phyloP scores from a whole-genome alignment of 2,797 vertebrate species.

The Sebastes flavidus region DNA sequence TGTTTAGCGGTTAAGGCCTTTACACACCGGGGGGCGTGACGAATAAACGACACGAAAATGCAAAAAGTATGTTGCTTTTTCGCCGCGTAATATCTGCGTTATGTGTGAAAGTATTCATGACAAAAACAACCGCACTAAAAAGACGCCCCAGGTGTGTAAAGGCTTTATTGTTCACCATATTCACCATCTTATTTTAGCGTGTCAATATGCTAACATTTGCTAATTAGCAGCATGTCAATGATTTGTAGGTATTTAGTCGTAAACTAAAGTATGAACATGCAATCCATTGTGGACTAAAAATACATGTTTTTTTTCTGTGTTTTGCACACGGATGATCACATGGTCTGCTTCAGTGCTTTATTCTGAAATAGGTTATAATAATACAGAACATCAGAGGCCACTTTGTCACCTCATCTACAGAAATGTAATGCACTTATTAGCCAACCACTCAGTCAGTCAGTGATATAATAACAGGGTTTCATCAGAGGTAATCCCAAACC shows the following conservation, averaged over 20 bases:
- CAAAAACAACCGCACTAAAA: too few species aligned
- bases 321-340: neutral
- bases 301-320: neutral
- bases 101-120: too few species aligned
- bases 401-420: neutral
- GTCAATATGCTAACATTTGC: too few species aligned
- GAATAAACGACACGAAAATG: too few species aligned
- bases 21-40: too few species aligned
- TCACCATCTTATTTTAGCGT: fast-evolving
- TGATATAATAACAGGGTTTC: neutral
- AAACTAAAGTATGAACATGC: neutral
- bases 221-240: too few species aligned
- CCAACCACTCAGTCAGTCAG: neutral
- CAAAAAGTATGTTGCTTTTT: too few species aligned
- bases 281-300: neutral
- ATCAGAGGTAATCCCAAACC: neutral
- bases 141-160: too few species aligned
- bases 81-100: too few species aligned
- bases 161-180: too few species aligned
- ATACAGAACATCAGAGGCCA: neutral
- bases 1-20: too few species aligned
- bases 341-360: neutral
- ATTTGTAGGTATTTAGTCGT: too few species aligned
- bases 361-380: neutral
- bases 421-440: neutral